Base-by-base conservation (phyloP, 2,113 vertebrate genomes). In the Saimiri boliviensis region DNA sequence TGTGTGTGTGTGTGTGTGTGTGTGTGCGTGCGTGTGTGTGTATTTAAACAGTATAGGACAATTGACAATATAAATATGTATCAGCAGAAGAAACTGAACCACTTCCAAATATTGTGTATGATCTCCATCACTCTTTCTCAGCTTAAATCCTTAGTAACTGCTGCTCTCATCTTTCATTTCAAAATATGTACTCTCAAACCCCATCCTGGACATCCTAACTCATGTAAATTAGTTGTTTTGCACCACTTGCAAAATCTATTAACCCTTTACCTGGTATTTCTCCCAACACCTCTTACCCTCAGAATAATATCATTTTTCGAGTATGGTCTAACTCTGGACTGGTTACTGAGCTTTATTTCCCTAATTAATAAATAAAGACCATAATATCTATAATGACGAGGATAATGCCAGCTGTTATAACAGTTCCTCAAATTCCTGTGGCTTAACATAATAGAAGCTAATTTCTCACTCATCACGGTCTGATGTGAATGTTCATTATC, bases 101-200 rank as follows among this genome's bases (percentile, higher is more conserved):
- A 63, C 87, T 40, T 58, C 16, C 71, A 92, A 71, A 76, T 37
- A n/a, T 4, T 45, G 8, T 56, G 7, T 47, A 56, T 63, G 8
- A 23, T 63, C 20, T 63, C 32, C 30, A 47, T 92, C 5, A 37
- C 4, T 13, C 79, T 85, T n/a, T 68, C 49, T 37, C 27, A 92
- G 32, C 76, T 83, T 68, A 70, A 94, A 42, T 9, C 11, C 2
- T 37, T 54, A 54, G 11, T 52, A 49, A 66, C 11, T 42, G 1
- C 68, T 96, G 17, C n/a, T 92, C 6, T 47, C 21, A 68, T 93
- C n/a, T 85, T 89, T 52, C 63, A 32, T 40, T 83, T 87, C 23
- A 92, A 92, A 90, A 70, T 27, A 60, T 74, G 8, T 70, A 68
- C 80, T 79, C 37, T 45, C 45, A 93, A 35, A 32, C 45, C 25